Base-by-base conservation (phyloP, 2,113 vertebrate species). In the Phasianus colchicus region DNA sequence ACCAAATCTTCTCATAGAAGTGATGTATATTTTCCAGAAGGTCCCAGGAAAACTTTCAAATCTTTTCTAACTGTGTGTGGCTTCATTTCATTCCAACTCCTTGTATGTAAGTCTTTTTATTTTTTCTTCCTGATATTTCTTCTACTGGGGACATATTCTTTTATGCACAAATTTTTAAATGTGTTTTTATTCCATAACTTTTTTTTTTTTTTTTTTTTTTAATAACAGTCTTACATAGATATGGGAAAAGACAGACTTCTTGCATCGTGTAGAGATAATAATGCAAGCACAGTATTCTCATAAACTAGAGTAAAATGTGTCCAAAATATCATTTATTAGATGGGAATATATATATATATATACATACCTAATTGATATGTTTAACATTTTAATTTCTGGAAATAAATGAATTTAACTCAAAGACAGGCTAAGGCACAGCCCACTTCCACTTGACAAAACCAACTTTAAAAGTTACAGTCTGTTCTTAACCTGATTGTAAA, bases 1-100 rank as follows among this genome's bases (percentile, higher is more conserved):
- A 96, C 96, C 91, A 88, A 93, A 95, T 95, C 95, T 96, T 96
- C 90, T 84, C 84, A 85, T 55, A 89, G 95, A 96, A 96, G 74
- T 6, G 1, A 88, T 74, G 88, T 50, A 79, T 90, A 94, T 92
- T 96, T 97, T 95, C 90, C 95, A 97, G 58, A 72, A 92, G 72
- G 75, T 84, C 71, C 81, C 17, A 2, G 74, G 91, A 96, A 96
- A 97, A 90, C 36, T 83, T 93, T 78, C 67, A 85, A 85, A 83
- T 8, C 54, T 47, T 27, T 17, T 84, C 50, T 92, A 63, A 64
- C 71, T 67, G 30, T 34, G 83, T 79, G 32, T 27, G 47, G 40
- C 13, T 90, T 50, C 48, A 88, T 81, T 87, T 91, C 69, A 58
- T 88, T 90, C 19, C 60, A 63, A 40, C 20, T 57, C 11, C 13